Conservation (phyloP, 2,113 vertebrate genomes). For the Oriolus oriolus region DNA sequence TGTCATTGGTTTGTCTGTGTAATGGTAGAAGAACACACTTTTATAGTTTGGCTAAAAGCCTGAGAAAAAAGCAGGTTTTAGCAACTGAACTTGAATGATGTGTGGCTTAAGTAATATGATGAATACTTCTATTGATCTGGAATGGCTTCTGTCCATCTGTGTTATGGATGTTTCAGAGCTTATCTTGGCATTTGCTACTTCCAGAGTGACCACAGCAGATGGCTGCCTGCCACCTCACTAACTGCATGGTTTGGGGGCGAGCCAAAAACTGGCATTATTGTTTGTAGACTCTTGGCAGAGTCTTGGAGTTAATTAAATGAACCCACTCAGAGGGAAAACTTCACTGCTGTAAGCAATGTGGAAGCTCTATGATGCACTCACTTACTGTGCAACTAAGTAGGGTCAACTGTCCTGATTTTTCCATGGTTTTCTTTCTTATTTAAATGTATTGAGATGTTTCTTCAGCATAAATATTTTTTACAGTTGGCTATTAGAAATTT, state of each 20-base stretch:
- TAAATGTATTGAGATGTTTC: not conserved
- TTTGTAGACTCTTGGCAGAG: not conserved
- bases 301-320: not conserved
- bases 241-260: not conserved
- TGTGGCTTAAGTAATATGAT: not conserved
- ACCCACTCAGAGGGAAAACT: not conserved
- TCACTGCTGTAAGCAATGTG: not conserved
- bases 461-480: not conserved
- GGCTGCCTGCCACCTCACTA: not conserved
- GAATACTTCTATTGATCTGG: not conserved
- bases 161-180: not conserved
- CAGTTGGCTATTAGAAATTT: not conserved
- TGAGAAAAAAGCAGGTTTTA: not conserved
- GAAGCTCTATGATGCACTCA: not conserved
- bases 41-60: not conserved
- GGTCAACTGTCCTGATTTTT: not conserved
- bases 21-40: not conserved
- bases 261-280: not conserved
- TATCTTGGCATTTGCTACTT: not conserved
- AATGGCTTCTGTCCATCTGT: not conserved
- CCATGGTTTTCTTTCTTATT: not conserved
- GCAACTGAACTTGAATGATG: not conserved
- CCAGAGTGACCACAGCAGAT: not conserved
- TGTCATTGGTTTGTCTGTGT: conserved; percentile 62
- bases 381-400: not conserved